Evolutionary conservation across 2,797 vertebrate genomes (phyloP).

Genomic region (Sebastes aleutianus): DNA sequence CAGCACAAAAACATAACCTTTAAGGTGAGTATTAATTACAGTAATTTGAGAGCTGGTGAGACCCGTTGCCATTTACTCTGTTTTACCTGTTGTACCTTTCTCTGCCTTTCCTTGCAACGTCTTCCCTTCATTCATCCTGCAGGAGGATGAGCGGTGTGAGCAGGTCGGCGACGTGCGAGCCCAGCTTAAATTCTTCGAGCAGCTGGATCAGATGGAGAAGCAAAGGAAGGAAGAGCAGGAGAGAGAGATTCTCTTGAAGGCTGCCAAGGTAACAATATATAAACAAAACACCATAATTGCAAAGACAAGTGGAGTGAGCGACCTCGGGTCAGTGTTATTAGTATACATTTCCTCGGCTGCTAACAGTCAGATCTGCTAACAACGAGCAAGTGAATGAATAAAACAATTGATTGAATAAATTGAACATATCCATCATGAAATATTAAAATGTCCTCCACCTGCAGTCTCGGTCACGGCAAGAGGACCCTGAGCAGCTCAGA

Average conservation of each 20-base stretch:
- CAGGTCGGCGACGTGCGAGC: constrained; percentile 88
- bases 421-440: constrained; percentile 38
- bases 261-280: constrained; percentile 83
- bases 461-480: constrained; percentile 94
- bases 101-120: background rate
- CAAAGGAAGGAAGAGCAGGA: constrained; percentile 95
- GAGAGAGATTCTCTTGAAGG: constrained; percentile 93
- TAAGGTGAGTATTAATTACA: constrained; percentile 84
- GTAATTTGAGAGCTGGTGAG: background rate
- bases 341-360: constrained; percentile 16
- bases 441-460: constrained; percentile 45
- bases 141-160: constrained; percentile 92
- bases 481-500: constrained; percentile 93
- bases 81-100: background rate
- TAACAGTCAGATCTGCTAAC: constrained; percentile 5
- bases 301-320: background rate
- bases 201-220: constrained; percentile 95
- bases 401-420: constrained; percentile 43
- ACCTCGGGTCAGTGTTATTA: constrained; percentile 34
- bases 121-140: background rate
- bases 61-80: background rate
- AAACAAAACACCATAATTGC: background rate
- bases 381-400: constrained; percentile 42
- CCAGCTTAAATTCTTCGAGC: constrained; percentile 95
- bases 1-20: constrained; percentile 90